phyloP scores from a whole-genome alignment of 2,888 invertebrate genomes.

The Nysson spinosus region DNA sequence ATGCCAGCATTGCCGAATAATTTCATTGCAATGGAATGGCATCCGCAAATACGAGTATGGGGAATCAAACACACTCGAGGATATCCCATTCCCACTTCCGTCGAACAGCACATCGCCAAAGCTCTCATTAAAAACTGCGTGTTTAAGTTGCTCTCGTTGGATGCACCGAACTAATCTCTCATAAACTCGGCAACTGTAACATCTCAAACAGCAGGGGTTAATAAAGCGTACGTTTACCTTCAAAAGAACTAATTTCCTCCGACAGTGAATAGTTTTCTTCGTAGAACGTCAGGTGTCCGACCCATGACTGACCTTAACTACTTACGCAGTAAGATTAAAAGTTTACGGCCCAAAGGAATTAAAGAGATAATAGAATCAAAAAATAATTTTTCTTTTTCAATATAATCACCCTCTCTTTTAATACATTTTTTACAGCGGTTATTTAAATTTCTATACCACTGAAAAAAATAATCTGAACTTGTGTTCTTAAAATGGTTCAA shows the following conservation, averaged over 20 bases:
- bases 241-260: slow-evolving; percentile 11
- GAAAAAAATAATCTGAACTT: too few species aligned
- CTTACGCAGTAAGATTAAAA: too few species aligned
- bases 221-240: slow-evolving; percentile 13
- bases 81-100: slow-evolving; percentile 42
- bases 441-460: too few species aligned
- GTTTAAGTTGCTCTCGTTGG: slow-evolving; percentile 51
- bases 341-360: too few species aligned
- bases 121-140: slow-evolving; percentile 53
- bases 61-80: slow-evolving; percentile 37
- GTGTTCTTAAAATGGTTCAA: too few species aligned
- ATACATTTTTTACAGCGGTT: too few species aligned
- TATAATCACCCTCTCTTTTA: too few species aligned
- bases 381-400: too few species aligned
- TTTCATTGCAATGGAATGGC: not conserved
- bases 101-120: slow-evolving; percentile 31
- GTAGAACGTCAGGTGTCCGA: too few species aligned
- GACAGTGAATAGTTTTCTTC: too few species aligned
- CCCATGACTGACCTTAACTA: too few species aligned
- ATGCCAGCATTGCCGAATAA: not conserved
- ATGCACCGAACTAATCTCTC: slow-evolving; percentile 43
- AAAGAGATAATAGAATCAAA: too few species aligned
- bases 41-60: slow-evolving; percentile 12
- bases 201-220: not conserved
- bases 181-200: slow-evolving; percentile 18